Conservation (phyloP, 1,140 invertebrate genomes). For the Camponotus floridanus region DNA sequence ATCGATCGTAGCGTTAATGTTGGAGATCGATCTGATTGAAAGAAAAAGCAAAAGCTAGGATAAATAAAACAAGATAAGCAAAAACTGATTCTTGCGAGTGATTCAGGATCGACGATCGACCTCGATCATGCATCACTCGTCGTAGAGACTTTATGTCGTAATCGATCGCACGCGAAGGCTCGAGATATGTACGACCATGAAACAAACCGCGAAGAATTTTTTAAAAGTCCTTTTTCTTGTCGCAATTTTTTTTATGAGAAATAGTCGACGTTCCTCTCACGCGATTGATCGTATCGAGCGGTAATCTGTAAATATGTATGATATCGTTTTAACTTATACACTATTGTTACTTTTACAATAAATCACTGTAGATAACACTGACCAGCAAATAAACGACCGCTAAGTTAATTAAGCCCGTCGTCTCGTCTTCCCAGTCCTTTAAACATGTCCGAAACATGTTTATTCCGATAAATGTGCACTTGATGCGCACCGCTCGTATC, state of each 20-base stretch:
- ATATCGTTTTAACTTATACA: slow-evolving; percentile 83
- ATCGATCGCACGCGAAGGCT: slow-evolving; percentile 1
- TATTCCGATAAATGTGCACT: background rate
- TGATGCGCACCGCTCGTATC: background rate
- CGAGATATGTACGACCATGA: slow-evolving; percentile 22
- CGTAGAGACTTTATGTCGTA: background rate
- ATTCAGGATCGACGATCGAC: slow-evolving; percentile 60
- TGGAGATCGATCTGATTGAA: slow-evolving; percentile 48
- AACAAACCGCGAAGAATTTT: background rate
- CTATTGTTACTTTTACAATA: slow-evolving; percentile 84
- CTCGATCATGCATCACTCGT: slow-evolving; percentile 65
- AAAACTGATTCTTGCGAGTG: slow-evolving; percentile 52
- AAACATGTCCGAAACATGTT: background rate
- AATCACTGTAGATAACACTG: slow-evolving; percentile 83
- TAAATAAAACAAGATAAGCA: background rate
- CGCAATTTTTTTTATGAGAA: slow-evolving; percentile 1
- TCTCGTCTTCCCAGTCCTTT: slow-evolving; percentile 48
- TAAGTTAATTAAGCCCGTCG: slow-evolving; percentile 72
- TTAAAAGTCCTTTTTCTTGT: slow-evolving; percentile 6
- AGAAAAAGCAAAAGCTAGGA: background rate
- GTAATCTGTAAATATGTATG: slow-evolving; percentile 82
- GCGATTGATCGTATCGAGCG: slow-evolving; percentile 34
- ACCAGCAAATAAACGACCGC: slow-evolving; percentile 78
- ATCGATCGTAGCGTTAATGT: slow-evolving; percentile 38
- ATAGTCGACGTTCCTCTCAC: slow-evolving; percentile 1